Conservation (phyloP, 1,140 invertebrate genomes). For the Laodelphax striatellus region DNA sequence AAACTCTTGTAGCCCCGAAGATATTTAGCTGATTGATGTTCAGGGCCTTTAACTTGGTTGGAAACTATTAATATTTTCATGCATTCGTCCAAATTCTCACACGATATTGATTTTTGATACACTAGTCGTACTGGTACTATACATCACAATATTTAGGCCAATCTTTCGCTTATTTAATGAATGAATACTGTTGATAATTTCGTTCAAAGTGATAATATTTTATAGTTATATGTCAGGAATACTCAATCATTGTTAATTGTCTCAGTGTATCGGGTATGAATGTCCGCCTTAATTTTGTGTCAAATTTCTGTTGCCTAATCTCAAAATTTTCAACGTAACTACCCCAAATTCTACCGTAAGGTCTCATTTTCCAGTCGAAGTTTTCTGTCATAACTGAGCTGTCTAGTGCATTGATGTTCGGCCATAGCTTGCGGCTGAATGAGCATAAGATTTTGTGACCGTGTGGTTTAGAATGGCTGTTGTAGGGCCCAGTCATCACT, state of each 20-base stretch:
- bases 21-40: neutral
- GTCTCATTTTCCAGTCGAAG: neutral
- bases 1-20: neutral
- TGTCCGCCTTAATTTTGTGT: neutral
- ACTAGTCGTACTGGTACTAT: neutral
- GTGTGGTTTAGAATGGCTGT: conserved; percentile 49
- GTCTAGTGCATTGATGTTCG: neutral
- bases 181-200: too few relatives aligned
- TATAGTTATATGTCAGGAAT: too few relatives aligned
- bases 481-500: conserved; percentile 67
- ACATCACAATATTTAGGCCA: neutral
- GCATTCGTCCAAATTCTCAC: neutral
- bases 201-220: too few relatives aligned
- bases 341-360: too few relatives aligned
- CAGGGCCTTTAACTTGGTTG: neutral
- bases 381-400: neutral
- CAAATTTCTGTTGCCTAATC: neutral
- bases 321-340: neutral
- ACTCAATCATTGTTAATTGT: too few relatives aligned
- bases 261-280: too few relatives aligned
- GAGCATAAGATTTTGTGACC: neutral
- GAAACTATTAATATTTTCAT: neutral
- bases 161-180: too few relatives aligned
- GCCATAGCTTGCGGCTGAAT: neutral
- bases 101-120: neutral